Base-by-base conservation (phyloP, 2,113 vertebrate species). In the Myotis yumanensis region DNA sequence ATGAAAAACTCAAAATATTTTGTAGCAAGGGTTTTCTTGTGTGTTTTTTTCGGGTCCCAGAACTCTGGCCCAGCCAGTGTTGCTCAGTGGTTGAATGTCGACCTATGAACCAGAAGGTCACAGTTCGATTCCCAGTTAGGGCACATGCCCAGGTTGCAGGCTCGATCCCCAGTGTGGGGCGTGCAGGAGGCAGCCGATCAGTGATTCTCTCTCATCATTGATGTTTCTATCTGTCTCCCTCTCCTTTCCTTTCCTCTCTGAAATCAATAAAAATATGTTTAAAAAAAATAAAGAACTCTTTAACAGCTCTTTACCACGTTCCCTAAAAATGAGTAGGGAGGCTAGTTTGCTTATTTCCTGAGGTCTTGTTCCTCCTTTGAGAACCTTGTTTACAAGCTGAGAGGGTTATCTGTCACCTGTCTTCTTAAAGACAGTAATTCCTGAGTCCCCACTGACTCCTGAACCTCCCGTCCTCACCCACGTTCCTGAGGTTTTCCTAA, bases 1-100 rank as follows among this genome's bases (percentile, higher is more conserved):
- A 32, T 54, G 43, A 92, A 89, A 96, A 81, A 20, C 25, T 52
- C 68, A 82, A 89, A 89, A 77, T 76, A 88, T 54, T 30, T 32
- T 76, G 22, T 79, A 57, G 91, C 54, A 92, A 52, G 16, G n/a
- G 28, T 91, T 76, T 94, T 68, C 51, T 59, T 86, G 17, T 69
- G 16, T n/a, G 64, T 82, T 22, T 75, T 71, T 54, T 51, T 25
- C 2, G 37, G 46, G 12, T 76, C 12, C 62, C 52, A 94, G 91
- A 86, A 40, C 23, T 28, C 25, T 11, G 59, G 11, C 59, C 59
- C 59, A 62, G 59, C 23, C 59, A 28, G 23, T 25, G 59, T 62
- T 23, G 23, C 0, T 28, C 25, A 62, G 59, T 62, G 59, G 59
- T 62, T 62, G 59, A 28, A 25, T 62, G 59, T 28, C 10, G 25